phyloP scores from a whole-genome alignment of 92 coral and sea anemone species.

The Epizoanthus illoricatus region DNA sequence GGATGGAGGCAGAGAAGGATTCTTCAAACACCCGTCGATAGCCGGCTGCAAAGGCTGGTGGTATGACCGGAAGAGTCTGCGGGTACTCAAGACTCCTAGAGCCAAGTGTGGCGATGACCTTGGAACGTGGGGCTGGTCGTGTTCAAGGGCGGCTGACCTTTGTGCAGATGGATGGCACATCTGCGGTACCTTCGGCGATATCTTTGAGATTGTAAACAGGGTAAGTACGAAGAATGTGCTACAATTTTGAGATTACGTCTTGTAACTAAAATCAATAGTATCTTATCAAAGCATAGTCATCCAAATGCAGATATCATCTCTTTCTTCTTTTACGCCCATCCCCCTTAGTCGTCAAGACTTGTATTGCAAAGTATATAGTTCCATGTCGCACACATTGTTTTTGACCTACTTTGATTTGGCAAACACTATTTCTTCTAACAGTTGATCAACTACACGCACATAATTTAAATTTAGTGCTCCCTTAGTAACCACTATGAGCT shows the following conservation, averaged over 20 bases:
- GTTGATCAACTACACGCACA: too few relatives aligned
- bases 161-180: slow-evolving; percentile 86
- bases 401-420: not conserved
- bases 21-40: slow-evolving; percentile 67
- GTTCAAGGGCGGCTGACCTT: slow-evolving; percentile 72
- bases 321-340: too few relatives aligned
- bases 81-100: slow-evolving; percentile 60
- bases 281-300: too few relatives aligned
- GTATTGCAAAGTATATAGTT: too few relatives aligned
- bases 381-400: not conserved
- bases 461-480: too few relatives aligned
- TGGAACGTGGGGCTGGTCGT: slow-evolving; percentile 50
- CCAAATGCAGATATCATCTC: too few relatives aligned
- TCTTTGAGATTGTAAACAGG: slow-evolving; percentile 72
- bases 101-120: slow-evolving; percentile 77
- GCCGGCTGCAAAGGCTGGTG: slow-evolving; percentile 86
- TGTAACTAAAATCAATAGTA: not conserved
- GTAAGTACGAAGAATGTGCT: slow-evolving; percentile 31
- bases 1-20: slow-evolving; percentile 83
- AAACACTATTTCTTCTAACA: too few relatives aligned
- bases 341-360: too few relatives aligned
- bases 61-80: slow-evolving; percentile 68
- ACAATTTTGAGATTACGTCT: too few relatives aligned
- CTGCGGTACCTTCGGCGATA: slow-evolving; percentile 84
- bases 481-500: too few relatives aligned